Base-by-base conservation (phyloP, 2,888 invertebrate genomes). In the Apamea crenata region DNA sequence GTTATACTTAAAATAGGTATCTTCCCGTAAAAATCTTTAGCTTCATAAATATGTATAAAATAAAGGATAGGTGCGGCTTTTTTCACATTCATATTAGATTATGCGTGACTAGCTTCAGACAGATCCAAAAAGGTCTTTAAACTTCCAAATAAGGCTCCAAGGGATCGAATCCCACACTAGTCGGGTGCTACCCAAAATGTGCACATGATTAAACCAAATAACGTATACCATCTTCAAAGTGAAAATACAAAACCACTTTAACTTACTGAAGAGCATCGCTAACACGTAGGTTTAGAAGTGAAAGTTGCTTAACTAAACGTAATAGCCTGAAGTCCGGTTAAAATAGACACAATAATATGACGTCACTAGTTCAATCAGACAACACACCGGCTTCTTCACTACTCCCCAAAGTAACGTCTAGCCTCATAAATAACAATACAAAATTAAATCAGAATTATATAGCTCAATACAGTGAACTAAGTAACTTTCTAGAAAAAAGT, bases 91-190 rank as follows among this genome's bases (percentile, higher is more conserved):
- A 40, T 50, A 83, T 83, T 70, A 83, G 16, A 53, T 50, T 44
- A 71, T 44, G 59, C 59, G 44, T 78, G 81, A 66, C 32, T 77
- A 71, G 50, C 44, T 81, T 78, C 25, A 82, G 65, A 59, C 59
- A 53, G 6, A 76, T n/a, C n/a, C n/a, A 80, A 69, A 77, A 71
- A 59, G 70, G 66, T 66, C 25, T 59, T 81, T 83, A 66, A 78
- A 77, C 67, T 44, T 3, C 56, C 53, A 50, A 70, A 50, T 59
- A 81, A 44, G 83, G 29, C 6, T 59, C 47, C 29, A 44, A 56
- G n/a, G 44, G 70, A 66, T 78, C 32, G 25, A 44, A 59, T 18
- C 78, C 66, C 44, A 36, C 61, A 78, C 83, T 66, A 36, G 25
- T 66, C 0, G 44, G 65, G 59, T 78, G 0, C 71, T 29, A 70